phyloP scores from a whole-genome alignment of 2,113 vertebrate genomes.

The Hypomesus transpacificus region DNA sequence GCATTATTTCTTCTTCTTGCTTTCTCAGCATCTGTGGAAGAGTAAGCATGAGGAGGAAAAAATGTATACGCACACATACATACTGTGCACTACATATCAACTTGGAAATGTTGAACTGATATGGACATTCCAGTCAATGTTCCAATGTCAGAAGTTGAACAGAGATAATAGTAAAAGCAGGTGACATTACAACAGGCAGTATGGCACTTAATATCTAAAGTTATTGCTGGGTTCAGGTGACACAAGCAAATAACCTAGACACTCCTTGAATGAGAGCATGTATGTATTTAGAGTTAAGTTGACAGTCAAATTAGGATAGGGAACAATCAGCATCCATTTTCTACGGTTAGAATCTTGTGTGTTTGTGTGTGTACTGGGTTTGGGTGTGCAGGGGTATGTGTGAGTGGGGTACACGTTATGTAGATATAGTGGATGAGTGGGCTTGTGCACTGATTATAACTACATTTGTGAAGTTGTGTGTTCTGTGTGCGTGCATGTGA shows the following conservation, averaged over 20 bases:
- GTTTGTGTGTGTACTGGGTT: constrained; percentile 12
- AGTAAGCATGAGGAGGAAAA: not conserved
- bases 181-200: no score
- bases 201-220: no score
- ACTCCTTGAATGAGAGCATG: not conserved
- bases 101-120: no score
- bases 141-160: no score
- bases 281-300: constrained; percentile 28
- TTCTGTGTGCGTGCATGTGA: constrained; percentile 9
- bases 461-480: constrained; percentile 15
- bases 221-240: not conserved
- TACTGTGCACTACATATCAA: no score
- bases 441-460: no score
- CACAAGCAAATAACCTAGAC: constrained; percentile 50
- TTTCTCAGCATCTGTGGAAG: constrained; percentile 64
- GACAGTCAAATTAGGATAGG: constrained; percentile 49
- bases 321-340: constrained; percentile 7
- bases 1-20: constrained; percentile 60
- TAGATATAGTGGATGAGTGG: no score
- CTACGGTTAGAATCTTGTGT: not conserved
- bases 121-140: no score
- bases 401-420: not conserved
- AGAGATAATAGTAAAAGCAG: no score
- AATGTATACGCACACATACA: not conserved
- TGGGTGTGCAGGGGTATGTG: not conserved